Evolutionary conservation across 1,140 invertebrate genomes (phyloP).

Genomic region (Melitaea cinxia): DNA sequence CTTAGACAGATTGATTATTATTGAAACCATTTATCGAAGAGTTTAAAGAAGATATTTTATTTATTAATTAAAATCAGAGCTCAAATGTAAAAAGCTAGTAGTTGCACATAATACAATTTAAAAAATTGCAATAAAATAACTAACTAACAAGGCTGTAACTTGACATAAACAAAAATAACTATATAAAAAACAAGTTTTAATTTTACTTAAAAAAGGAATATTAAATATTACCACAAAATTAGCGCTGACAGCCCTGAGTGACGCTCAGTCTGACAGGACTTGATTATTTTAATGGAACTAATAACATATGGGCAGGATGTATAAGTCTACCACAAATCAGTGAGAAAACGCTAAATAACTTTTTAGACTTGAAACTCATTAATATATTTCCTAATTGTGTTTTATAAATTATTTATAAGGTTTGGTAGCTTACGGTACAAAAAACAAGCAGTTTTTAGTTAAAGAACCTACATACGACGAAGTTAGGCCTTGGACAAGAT

Average conservation of each 20-base stretch:
- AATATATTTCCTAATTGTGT: conserved; percentile 28
- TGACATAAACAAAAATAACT: too few species aligned
- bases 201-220: neutral
- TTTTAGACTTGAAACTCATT: conserved; percentile 20
- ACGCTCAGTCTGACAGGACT: conserved; percentile 12
- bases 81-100: too few species aligned
- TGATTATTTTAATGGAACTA: conserved; percentile 27
- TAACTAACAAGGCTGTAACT: too few species aligned
- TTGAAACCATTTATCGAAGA: too few species aligned
- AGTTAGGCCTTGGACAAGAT: neutral
- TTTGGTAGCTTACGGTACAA: conserved; percentile 16
- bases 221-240: neutral
- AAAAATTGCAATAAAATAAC: too few species aligned
- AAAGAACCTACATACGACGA: conserved; percentile 5
- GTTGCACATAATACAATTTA: too few species aligned
- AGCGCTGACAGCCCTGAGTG: conserved; percentile 2
- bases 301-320: conserved; percentile 36
- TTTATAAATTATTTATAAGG: conserved; percentile 34
- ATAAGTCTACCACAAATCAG: conserved; percentile 7
- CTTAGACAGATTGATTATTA: too few species aligned
- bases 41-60: too few species aligned
- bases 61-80: too few species aligned
- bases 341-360: conserved; percentile 6
- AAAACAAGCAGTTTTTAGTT: conserved; percentile 18
- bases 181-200: too few species aligned